Percentiles rank a stretch among this genome's conserved stretches.
Conservation (phyloP, 2,797 vertebrate genomes). For the Parotocinclus haroldoi region DNA sequence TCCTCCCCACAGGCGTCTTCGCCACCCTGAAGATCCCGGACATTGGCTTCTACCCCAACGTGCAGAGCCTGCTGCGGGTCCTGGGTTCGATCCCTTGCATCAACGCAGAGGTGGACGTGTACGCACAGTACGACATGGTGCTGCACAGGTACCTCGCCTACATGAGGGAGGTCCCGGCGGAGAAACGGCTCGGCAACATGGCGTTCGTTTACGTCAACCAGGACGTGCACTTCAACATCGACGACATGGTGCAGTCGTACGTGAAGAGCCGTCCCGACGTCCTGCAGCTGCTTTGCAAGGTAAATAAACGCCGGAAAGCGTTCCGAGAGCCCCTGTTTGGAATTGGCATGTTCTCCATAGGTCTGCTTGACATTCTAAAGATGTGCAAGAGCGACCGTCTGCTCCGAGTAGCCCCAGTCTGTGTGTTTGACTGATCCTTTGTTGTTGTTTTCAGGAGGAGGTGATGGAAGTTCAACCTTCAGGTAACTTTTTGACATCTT, state of each 20-base stretch:
- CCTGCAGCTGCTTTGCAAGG: constrained; percentile 66
- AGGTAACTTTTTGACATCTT: constrained; percentile 54
- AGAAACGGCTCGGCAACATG: constrained; percentile 83
- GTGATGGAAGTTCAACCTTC: constrained; percentile 60
- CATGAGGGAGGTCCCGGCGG: constrained; percentile 78
- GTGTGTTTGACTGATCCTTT: not conserved
- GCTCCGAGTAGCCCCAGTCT: too few species aligned
- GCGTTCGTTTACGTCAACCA: constrained; percentile 91
- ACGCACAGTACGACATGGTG: constrained; percentile 86
- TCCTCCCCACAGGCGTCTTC: constrained; percentile 89
- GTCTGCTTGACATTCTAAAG: too few species aligned
- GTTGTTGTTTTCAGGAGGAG: constrained; percentile 62
- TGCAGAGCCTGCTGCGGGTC: constrained; percentile 89
- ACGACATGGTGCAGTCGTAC: constrained; percentile 92
- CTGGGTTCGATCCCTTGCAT: constrained; percentile 90
- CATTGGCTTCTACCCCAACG: constrained; percentile 94
- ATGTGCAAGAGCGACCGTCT: too few species aligned
- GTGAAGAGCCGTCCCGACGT: constrained; percentile 84
- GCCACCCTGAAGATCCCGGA: constrained; percentile 92
- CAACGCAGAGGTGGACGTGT: constrained; percentile 83
- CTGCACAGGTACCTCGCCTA: constrained; percentile 84
- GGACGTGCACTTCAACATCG: constrained; percentile 89
- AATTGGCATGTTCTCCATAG: too few species aligned
- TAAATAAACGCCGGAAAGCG: constrained; percentile 41
- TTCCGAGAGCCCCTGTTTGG: too few species aligned